Evolutionary conservation across 2,888 invertebrate species (phyloP).

Genomic region (Lasioglossum leucozonium): DNA sequence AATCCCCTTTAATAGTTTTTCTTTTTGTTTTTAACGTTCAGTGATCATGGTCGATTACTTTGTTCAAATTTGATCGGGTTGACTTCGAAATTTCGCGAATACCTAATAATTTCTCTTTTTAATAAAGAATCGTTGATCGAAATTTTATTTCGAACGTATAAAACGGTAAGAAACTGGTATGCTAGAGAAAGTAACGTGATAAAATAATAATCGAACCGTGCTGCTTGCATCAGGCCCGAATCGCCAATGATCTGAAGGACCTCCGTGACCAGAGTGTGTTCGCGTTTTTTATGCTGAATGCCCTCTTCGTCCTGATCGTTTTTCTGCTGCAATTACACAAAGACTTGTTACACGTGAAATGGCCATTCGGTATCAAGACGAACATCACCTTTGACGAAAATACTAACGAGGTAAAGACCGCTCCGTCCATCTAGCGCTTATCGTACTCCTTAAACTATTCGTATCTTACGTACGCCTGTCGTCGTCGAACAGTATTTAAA

Average conservation of each 20-base stretch:
- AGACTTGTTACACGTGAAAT: constrained; percentile 97
- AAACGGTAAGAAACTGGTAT: background rate
- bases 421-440: constrained; percentile 75
- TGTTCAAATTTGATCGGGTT: background rate
- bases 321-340: constrained; percentile 99
- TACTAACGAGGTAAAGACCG: constrained; percentile 94
- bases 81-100: background rate
- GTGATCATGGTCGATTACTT: background rate
- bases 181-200: background rate
- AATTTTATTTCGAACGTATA: background rate
- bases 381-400: constrained; percentile 96
- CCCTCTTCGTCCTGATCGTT: constrained; percentile 99
- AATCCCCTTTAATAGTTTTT: background rate
- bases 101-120: background rate
- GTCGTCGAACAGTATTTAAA: background rate
- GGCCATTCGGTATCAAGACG: constrained; percentile 97
- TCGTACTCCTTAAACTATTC: constrained; percentile 33
- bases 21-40: background rate
- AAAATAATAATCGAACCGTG: constrained; percentile 61
- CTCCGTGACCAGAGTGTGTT: constrained; percentile 97
- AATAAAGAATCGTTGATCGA: background rate
- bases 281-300: constrained; percentile 99
- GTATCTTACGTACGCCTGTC: background rate
- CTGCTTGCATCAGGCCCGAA: constrained; percentile 90
- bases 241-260: constrained; percentile 95